Evolutionary conservation across 2,113 vertebrate genomes (phyloP), one percentile per base, ranked within the genome.

Genomic region (Sorex araneus): DNA sequence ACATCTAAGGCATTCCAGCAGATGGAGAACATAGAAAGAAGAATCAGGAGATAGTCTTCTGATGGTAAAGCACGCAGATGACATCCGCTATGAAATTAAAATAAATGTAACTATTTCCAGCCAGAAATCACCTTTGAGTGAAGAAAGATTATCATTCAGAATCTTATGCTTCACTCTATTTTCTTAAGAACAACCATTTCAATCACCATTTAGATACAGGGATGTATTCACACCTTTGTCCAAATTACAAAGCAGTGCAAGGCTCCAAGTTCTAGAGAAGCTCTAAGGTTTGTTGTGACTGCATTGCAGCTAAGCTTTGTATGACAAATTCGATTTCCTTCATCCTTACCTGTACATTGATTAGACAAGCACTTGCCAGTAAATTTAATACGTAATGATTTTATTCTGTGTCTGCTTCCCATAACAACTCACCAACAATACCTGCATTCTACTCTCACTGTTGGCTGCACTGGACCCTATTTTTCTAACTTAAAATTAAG

Each of bases 181-280:
- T 75, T 77, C 30, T 86, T 47, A 74, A n/a, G 7, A 32, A 75
- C 0, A 0, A 16, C n/a, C 80, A 9, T 57, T 12, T 28, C 19
- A 34, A 30, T 0, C 16, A 60, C 57, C 6, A 23, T 4, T 60
- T 23, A 12, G 36, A 9, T 47, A 8, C 16, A 15, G 34, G 7
- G 18, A 11, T 1, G 2, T 11, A 6, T 2, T 57, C 1, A 6
- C 11, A 18, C 28, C 40, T 30, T 27, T 71, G 36, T 1, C 32
- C 47, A 32, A 9, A 3, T 27, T 74, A 13, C 23, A 54, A 64
- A 27, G 8, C n/a, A 40, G 57, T 27, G 25, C 32, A 2, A 73
- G 47, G 34, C 11, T 0, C 23, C 69, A 34, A n/a, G 8, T 30
- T 75, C n/a, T 73, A 1, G 27, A 60, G 57, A 60, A 36, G 30